Conservation (phyloP, 2,888 invertebrate genomes). For the Drosophila suboccidentalis region DNA sequence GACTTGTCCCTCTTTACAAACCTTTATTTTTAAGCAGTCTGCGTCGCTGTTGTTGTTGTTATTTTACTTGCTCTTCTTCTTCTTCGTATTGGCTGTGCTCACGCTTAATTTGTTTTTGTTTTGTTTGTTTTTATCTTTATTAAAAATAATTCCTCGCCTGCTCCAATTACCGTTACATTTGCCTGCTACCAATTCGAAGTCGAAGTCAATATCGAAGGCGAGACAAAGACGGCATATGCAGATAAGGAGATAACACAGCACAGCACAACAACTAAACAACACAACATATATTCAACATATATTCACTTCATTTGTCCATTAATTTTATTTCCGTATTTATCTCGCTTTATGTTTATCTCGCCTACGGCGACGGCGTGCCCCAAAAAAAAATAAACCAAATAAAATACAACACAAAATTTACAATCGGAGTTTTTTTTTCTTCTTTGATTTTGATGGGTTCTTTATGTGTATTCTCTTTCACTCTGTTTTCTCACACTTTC, state of each 20-base stretch:
- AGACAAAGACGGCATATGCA: constrained; percentile 59
- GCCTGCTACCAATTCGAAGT: constrained; percentile 31
- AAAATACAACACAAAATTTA: constrained; percentile 59
- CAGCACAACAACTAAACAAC: constrained; percentile 12
- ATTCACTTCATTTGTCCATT: constrained; percentile 65
- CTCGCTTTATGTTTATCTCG: constrained; percentile 76
- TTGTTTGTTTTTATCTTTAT: constrained; percentile 47
- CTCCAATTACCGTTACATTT: constrained; percentile 70
- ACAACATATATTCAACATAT: constrained; percentile 23
- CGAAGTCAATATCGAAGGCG: constrained; percentile 48
- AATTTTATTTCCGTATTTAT: constrained; percentile 79
- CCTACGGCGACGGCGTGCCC: constrained; percentile 63
- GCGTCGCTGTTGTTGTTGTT: constrained; percentile 14
- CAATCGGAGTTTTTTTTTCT: constrained; percentile 54
- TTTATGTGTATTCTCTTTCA: constrained; percentile 23
- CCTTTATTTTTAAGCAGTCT: constrained; percentile 31
- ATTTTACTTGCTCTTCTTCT: constrained; percentile 2
- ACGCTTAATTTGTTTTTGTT: constrained; percentile 18
- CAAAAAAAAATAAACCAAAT: constrained; percentile 41
- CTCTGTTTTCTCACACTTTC: constrained; percentile 72
- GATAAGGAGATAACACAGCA: constrained; percentile 60
- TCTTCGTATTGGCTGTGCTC: constrained; percentile 17
- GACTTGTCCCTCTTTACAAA: constrained; percentile 38
- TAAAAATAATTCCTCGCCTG: constrained; percentile 54
- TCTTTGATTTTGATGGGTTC: constrained; percentile 53